Evolutionary conservation across 2,113 vertebrate species (phyloP).

Genomic region (Sapajus apella): DNA sequence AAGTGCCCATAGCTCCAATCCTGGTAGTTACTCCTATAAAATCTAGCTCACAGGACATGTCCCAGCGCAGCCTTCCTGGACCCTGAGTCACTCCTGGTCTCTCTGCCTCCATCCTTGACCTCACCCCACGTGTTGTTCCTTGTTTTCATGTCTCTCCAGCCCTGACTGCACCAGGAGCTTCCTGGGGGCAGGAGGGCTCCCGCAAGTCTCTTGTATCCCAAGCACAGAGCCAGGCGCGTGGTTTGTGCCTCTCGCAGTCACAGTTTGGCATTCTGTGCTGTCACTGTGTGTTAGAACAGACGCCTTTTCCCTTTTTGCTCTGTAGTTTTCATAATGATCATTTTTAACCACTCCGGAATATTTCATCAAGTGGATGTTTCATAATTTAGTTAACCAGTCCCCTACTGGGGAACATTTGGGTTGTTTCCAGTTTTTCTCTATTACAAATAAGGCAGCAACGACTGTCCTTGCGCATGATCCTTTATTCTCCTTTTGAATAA

Average conservation of each 20-base stretch:
- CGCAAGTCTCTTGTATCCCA: background rate
- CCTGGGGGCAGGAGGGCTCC: background rate
- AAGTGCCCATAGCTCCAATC: background rate
- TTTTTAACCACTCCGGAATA: conserved; percentile 71
- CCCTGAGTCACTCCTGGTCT: background rate
- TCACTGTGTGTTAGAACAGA: conserved; percentile 15
- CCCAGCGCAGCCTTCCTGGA: background rate
- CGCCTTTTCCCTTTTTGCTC: conserved; percentile 59
- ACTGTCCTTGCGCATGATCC: background rate
- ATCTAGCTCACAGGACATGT: background rate
- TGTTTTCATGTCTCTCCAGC: background rate
- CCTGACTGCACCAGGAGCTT: background rate
- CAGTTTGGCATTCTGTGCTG: background rate
- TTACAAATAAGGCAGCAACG: conserved; percentile 2
- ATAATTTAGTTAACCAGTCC: conserved; percentile 71
- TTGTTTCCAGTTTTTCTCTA: conserved; percentile 49
- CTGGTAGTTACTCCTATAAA: background rate
- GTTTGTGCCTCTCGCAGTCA: background rate
- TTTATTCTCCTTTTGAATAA: conserved; percentile 45
- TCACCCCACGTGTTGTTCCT: background rate
- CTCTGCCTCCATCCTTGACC: background rate
- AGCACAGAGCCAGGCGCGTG: fast-evolving
- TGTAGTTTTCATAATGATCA: conserved; percentile 61
- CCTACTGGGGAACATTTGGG: conserved; percentile 69
- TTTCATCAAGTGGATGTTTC: conserved; percentile 71